Evolutionary conservation across 2,113 vertebrate species (phyloP).

Genomic region (Acanthochromis polyacanthus): DNA sequence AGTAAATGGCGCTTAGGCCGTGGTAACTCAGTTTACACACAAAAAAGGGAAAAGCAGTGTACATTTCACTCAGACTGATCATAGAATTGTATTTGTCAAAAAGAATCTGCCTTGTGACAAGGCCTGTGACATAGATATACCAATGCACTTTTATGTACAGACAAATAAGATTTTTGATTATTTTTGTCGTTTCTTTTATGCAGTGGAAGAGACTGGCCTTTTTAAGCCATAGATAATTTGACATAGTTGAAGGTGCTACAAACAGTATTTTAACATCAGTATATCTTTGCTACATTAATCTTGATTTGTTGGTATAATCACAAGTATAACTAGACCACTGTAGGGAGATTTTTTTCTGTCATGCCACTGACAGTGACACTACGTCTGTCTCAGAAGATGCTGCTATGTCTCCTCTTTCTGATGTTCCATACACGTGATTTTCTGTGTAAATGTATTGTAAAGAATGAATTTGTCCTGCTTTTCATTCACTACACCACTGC

Average conservation of each 20-base stretch:
- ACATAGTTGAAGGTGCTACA: constrained; percentile 23
- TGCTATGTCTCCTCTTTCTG: not conserved
- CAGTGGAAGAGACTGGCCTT: constrained; percentile 51
- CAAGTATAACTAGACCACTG: not conserved
- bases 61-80: constrained; percentile 48
- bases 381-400: not conserved
- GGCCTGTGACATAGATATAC: constrained; percentile 67
- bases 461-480: not conserved
- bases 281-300: not conserved
- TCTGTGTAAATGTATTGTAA: constrained; percentile 1
- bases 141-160: constrained; percentile 83
- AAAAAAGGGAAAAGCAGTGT: constrained; percentile 40
- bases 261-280: constrained; percentile 49
- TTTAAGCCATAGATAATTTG: constrained; percentile 52
- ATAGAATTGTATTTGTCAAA: constrained; percentile 54
- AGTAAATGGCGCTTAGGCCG: constrained; percentile 49
- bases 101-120: constrained; percentile 68
- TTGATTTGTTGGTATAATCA: constrained; percentile 2
- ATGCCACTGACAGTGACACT: not conserved
- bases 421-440: not conserved
- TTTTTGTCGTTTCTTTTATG: constrained; percentile 73
- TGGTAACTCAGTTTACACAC: constrained; percentile 58
- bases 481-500: not conserved
- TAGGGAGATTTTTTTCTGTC: not conserved
- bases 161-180: constrained; percentile 51